phyloP scores from a whole-genome alignment of 2,113 vertebrate species.

The Rhinichthys klamathensis region DNA sequence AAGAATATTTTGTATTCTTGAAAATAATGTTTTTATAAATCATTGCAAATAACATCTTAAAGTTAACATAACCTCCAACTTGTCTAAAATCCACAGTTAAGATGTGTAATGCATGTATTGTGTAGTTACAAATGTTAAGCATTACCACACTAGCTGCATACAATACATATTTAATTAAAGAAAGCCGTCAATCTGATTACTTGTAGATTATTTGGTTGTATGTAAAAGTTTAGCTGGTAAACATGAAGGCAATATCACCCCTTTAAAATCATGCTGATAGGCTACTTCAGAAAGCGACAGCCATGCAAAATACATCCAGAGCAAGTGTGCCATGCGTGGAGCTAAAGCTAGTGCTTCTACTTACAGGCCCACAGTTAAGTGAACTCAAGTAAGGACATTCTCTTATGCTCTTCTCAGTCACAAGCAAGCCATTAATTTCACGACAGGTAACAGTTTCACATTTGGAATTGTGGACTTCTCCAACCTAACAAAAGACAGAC shows the following conservation, averaged over 20 bases:
- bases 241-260: too few relatives aligned
- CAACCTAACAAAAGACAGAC: conserved; percentile 71
- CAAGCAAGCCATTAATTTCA: background rate
- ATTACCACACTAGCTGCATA: too few relatives aligned
- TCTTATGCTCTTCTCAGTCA: background rate
- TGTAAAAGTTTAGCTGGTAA: too few relatives aligned
- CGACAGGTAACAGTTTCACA: background rate
- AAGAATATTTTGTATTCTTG: background rate
- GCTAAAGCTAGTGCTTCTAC: background rate
- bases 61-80: too few relatives aligned
- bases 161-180: too few relatives aligned
- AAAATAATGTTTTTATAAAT: background rate
- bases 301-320: background rate
- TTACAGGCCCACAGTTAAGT: background rate
- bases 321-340: background rate
- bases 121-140: too few relatives aligned
- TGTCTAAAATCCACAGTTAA: too few relatives aligned
- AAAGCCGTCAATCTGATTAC: too few relatives aligned
- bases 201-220: too few relatives aligned
- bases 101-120: too few relatives aligned
- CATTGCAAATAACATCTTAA: too few relatives aligned
- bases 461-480: conserved; percentile 22
- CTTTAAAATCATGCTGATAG: too few relatives aligned
- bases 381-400: background rate
- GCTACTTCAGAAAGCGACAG: background rate